Evolutionary conservation across 2,888 invertebrate species (phyloP).

Genomic region (Melinaea menophilus): DNA sequence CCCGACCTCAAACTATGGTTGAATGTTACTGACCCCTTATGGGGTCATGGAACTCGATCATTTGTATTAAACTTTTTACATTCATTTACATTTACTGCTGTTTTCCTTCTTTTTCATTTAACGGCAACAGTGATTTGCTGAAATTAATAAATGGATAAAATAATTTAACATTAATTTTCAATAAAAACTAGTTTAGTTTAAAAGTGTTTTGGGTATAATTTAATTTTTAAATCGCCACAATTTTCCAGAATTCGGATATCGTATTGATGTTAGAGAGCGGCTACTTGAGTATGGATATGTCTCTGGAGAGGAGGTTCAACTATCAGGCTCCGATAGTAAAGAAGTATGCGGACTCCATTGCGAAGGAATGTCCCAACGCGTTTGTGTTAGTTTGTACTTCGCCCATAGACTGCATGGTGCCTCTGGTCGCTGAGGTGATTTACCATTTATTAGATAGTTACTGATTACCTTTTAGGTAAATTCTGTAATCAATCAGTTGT

Average conservation of each 20-base stretch:
- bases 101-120: no score
- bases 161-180: no score
- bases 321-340: slow-evolving; percentile 65
- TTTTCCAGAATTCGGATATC: slow-evolving; percentile 60
- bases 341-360: slow-evolving; percentile 67
- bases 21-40: slow-evolving; percentile 35
- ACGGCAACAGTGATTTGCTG: no score
- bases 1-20: slow-evolving; percentile 30
- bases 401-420: slow-evolving; percentile 77
- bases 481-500: no score
- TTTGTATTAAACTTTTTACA: slow-evolving; percentile 5
- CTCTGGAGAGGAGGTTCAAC: slow-evolving; percentile 54
- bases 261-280: slow-evolving; percentile 64
- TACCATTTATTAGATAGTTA: not conserved
- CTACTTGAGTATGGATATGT: slow-evolving; percentile 49
- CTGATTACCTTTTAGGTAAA: no score
- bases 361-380: slow-evolving; percentile 74
- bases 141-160: no score
- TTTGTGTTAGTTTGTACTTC: slow-evolving; percentile 71
- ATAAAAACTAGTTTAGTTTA: no score
- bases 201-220: not conserved
- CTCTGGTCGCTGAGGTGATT: slow-evolving; percentile 68
- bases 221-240: slow-evolving; percentile 7
- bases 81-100: no score
- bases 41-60: slow-evolving; percentile 22